A percentile compares a stretch with the other conserved stretches of the same genome.
These are phyloP conservation scores for Gryllus longicercus DNA, from an alignment of 2,888 invertebrate species.

Conservation along the genomic window DNA sequence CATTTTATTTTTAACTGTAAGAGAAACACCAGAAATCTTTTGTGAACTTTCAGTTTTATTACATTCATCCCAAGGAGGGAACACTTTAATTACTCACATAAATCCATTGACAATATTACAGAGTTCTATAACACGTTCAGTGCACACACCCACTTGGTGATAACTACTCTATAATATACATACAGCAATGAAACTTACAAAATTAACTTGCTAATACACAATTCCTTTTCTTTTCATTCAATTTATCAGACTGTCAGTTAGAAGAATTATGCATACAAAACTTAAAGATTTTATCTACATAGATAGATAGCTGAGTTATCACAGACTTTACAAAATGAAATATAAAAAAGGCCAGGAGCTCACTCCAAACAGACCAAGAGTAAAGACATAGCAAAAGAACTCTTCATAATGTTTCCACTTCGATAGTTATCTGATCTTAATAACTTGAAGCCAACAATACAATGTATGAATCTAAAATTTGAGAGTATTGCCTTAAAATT, in stretches of 20 bases:
- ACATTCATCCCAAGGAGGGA: too few relatives aligned
- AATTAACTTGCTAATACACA: too few relatives aligned
- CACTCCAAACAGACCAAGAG: neutral
- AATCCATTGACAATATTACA: too few relatives aligned
- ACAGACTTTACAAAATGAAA: conserved; percentile 6
- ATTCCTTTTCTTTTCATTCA: neutral
- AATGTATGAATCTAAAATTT: neutral
- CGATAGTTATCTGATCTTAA: neutral
- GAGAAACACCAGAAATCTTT: too few relatives aligned
- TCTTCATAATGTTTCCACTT: neutral
- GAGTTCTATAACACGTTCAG: too few relatives aligned
- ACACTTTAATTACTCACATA: too few relatives aligned
- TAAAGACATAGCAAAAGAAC: neutral
- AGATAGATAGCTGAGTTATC: neutral
- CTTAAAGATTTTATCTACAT: neutral
- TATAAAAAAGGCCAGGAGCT: neutral
- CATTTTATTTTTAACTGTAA: too few relatives aligned
- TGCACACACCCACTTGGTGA: too few relatives aligned
- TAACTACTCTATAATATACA: too few relatives aligned
- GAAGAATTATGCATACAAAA: neutral
- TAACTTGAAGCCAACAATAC: neutral
- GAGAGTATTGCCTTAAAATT: neutral
- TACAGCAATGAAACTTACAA: too few relatives aligned
- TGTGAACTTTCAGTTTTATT: too few relatives aligned
- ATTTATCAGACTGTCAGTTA: neutral